These are phyloP conservation scores for Drosophila sp. DNA, from an alignment of 1,140 invertebrate genomes.

Conservation along the genomic window DNA sequence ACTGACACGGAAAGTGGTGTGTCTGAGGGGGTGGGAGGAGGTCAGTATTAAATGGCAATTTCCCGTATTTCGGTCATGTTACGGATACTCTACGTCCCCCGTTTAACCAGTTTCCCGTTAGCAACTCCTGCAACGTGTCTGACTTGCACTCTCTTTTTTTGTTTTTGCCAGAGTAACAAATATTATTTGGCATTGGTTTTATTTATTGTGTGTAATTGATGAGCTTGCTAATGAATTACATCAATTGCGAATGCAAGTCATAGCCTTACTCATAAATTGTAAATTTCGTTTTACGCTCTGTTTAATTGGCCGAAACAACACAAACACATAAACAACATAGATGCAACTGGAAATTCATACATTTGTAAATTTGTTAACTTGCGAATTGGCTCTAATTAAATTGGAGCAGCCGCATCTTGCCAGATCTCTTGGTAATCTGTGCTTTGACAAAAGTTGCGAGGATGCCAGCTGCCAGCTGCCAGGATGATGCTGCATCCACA, in stretches of 20 bases:
- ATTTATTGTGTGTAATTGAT: conserved; percentile 66
- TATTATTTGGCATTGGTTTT: conserved; percentile 15
- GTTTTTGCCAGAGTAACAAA: conserved; percentile 14
- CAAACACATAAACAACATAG: conserved; percentile 16
- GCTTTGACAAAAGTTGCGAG: conserved; percentile 4
- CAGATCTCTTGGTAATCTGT: conserved; percentile 17
- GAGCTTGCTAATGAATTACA: conserved; percentile 70
- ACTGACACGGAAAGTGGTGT: background rate
- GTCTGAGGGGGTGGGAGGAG: conserved; percentile 3
- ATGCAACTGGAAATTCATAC: background rate
- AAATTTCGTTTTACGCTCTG: conserved; percentile 44
- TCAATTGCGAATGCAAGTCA: conserved; percentile 63
- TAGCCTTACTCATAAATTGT: conserved; percentile 62
- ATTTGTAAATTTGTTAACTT: conserved; percentile 2
- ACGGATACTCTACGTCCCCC: conserved; percentile 38
- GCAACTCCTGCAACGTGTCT: background rate
- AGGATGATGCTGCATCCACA: conserved; percentile 20
- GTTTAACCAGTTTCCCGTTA: background rate
- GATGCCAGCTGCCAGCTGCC: conserved; percentile 8
- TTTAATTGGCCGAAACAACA: conserved; percentile 33
- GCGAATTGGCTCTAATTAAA: conserved; percentile 26
- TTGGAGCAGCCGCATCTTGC: background rate
- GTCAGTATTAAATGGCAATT: conserved; percentile 60
- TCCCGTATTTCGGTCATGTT: conserved; percentile 49
- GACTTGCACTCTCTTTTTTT: conserved; percentile 25